These are phyloP conservation scores for Rattus rattus DNA, from an alignment of 2,113 vertebrate genomes.

Conservation along the genomic window DNA sequence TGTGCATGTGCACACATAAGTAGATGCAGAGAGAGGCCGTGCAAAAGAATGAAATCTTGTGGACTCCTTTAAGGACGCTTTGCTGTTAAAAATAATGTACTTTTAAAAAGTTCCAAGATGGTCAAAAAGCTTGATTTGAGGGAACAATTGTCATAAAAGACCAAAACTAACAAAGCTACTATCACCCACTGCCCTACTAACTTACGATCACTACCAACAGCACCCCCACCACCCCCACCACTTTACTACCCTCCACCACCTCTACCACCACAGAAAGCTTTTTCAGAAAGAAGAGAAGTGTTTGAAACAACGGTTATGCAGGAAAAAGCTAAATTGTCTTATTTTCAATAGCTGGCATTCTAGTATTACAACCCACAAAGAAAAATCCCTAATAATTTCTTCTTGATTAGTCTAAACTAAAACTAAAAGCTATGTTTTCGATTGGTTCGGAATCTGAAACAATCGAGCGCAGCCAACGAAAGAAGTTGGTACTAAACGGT, in stretches of 20 bases:
- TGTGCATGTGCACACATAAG: too few relatives aligned
- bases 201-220: rapidly evolving
- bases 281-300: background rate
- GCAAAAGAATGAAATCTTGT: background rate
- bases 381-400: background rate
- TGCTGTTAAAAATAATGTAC: background rate
- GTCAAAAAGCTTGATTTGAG: background rate
- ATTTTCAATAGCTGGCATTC: background rate
- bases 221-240: rapidly evolving
- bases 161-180: background rate
- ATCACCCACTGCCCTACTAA: background rate
- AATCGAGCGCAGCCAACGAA: background rate
- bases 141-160: background rate
- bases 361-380: background rate
- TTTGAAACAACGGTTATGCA: background rate
- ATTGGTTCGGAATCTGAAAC: background rate
- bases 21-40: background rate
- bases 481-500: background rate
- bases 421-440: background rate
- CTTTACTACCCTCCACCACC: background rate
- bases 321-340: background rate
- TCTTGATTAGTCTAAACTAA: background rate
- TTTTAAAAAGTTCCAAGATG: background rate
- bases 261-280: background rate
- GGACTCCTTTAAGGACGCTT: background rate